Evolutionary conservation across 2,888 invertebrate species (phyloP), one percentile per base, ranked within the genome.

Genomic region (Hedychridium roseum): DNA sequence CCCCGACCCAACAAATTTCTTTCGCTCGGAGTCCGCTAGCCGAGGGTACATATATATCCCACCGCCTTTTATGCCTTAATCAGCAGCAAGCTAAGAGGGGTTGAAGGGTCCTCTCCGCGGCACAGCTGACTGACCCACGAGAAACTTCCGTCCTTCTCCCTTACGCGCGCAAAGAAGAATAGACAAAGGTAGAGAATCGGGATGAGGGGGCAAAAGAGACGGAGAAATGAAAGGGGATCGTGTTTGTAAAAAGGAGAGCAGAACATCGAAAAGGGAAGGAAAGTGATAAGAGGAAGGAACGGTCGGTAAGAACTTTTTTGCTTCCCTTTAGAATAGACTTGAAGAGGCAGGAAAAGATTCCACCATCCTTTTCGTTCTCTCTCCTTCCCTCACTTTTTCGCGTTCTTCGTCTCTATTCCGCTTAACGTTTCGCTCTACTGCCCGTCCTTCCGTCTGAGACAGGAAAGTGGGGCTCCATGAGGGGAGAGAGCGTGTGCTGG

Each of bases 31-130:
- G n/a, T n/a, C n/a, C n/a, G n/a, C n/a, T n/a, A n/a, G n/a, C n/a
- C n/a, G n/a, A n/a, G n/a, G n/a, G 11, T 30, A 30, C 11, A 3
- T 9, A 34, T 52, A 52, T 45, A 53, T 35, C 51, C 58, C 45
- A 41, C 51, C 41, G 38, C 45, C 63, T 61, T 63, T 63, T 64
- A 63, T 63, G 56, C 64, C 64, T 63, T 63, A 63, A 63, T 63
- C 63, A 63, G 64, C 58, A 50, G 54, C 52, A 26, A 30, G 1
- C 11, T 20, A 51, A 42, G 35, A 39, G 49, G 49, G 54, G 50
- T 60, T 54, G 53, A 64, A 58, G 63, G 63, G 61, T 49, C 54
- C 52, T 56, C 52, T 46, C 55, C 27, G n/a, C 43, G 52, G 31
- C 51, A 54, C 50, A 50, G 60, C 48, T 54, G 50, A 39, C 58